Percentiles rank a stretch among this genome's conserved stretches.
Evolutionary conservation across 2,113 vertebrate genomes (phyloP).

Genomic region (Vanacampus margaritifer): DNA sequence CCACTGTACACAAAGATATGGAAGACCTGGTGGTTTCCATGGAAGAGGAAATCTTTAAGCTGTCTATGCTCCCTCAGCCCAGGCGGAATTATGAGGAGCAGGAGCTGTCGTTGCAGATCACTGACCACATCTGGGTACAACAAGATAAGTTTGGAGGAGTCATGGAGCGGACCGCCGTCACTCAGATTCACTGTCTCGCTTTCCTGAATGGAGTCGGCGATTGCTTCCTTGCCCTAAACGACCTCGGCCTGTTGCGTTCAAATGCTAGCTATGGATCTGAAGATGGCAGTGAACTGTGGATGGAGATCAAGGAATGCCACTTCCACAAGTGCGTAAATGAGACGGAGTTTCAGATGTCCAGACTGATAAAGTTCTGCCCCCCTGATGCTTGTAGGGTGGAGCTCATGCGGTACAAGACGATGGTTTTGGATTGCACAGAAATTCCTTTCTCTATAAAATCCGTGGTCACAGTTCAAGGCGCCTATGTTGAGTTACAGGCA

Average conservation of each 20-base stretch:
- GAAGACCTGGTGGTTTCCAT: slow-evolving; percentile 80
- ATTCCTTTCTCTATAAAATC: slow-evolving; percentile 89
- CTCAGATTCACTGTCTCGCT: slow-evolving; percentile 84
- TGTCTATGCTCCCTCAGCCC: slow-evolving; percentile 70
- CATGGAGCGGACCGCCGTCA: slow-evolving; percentile 76
- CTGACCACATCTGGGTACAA: slow-evolving; percentile 87
- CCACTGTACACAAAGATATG: slow-evolving; percentile 81
- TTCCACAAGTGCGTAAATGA: slow-evolving; percentile 86
- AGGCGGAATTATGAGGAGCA: slow-evolving; percentile 86
- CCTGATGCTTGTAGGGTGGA: slow-evolving; percentile 85
- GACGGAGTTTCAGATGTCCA: slow-evolving; percentile 76
- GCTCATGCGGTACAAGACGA: slow-evolving; percentile 86
- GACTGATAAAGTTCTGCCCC: slow-evolving; percentile 85
- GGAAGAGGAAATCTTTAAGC: slow-evolving; percentile 85
- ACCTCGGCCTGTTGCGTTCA: slow-evolving; percentile 78
- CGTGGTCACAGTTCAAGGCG: slow-evolving; percentile 86
- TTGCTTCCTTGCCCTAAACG: slow-evolving; percentile 91
- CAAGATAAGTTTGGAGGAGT: slow-evolving; percentile 79
- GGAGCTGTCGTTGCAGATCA: slow-evolving; percentile 85
- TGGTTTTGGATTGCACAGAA: slow-evolving; percentile 63
- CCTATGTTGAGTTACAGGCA: slow-evolving; percentile 88
- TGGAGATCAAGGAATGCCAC: slow-evolving; percentile 78
- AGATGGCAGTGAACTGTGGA: slow-evolving; percentile 77
- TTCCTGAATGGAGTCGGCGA: slow-evolving; percentile 81
- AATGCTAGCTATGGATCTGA: slow-evolving; percentile 78